Evolutionary conservation across 1,140 invertebrate species (phyloP).

Genomic region (Oncopeltus fasciatus): DNA sequence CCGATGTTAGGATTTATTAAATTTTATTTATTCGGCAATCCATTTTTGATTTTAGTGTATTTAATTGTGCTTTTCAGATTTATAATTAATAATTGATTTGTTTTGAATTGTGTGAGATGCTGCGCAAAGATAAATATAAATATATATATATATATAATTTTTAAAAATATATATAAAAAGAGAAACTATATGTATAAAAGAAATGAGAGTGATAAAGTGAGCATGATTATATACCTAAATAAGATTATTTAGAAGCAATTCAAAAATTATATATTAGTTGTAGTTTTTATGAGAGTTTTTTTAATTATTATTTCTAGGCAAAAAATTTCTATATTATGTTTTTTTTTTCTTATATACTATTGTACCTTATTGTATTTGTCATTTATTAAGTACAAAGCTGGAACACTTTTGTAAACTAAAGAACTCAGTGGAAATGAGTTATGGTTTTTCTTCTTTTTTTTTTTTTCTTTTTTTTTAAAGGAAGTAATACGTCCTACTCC

Average conservation of each 20-base stretch:
- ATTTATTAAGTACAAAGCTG: not conserved
- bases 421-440: not conserved
- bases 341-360: slow-evolving; percentile 9
- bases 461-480: not conserved
- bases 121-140: too few relatives aligned
- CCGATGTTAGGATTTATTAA: not conserved
- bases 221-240: not conserved
- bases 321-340: slow-evolving; percentile 9
- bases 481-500: not conserved
- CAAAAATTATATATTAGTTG: slow-evolving; percentile 4
- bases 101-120: not conserved
- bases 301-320: slow-evolving; percentile 1
- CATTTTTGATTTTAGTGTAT: not conserved
- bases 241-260: slow-evolving; percentile 1
- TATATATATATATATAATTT: not conserved
- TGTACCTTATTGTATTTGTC: slow-evolving; percentile 7
- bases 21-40: slow-evolving; percentile 1
- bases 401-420: not conserved
- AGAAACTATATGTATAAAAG: not conserved
- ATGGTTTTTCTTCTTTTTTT: not conserved
- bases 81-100: not conserved
- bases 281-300: slow-evolving; percentile 7
- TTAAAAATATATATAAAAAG: not conserved
- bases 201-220: not conserved
- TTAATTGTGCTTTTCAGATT: not conserved